Evolutionary conservation across 92 coral and sea anemone genomes (phyloP).

Genomic region (Phymanthus crucifer): DNA sequence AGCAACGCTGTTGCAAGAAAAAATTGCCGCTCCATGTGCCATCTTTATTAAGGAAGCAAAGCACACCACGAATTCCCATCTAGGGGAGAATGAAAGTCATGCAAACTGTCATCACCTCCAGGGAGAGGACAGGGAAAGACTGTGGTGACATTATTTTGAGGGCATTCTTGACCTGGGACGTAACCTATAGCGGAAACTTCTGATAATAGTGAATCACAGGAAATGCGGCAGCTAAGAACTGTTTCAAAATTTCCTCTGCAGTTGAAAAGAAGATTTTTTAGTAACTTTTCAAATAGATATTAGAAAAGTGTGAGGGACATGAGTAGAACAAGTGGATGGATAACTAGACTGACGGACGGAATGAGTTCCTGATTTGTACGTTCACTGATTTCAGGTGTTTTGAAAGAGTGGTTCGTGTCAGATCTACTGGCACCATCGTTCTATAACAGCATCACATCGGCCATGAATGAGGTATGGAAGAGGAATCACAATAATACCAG

Average conservation of each 20-base stretch:
- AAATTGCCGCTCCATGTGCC: too few species aligned
- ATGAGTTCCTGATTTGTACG: neutral
- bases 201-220: neutral
- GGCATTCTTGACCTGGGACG: neutral
- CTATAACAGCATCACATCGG: slow-evolving; percentile 56
- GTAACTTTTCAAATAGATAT: too few species aligned
- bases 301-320: too few species aligned
- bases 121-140: neutral
- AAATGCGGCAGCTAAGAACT: neutral
- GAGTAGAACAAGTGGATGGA: neutral
- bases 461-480: slow-evolving; percentile 70
- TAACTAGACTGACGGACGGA: neutral
- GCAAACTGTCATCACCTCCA: neutral
- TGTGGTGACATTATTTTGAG: neutral
- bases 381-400: slow-evolving; percentile 63
- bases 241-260: too few species aligned
- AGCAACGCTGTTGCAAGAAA: too few species aligned
- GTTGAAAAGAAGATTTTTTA: too few species aligned
- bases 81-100: neutral
- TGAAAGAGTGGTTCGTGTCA: slow-evolving; percentile 64
- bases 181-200: neutral
- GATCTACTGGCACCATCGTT: slow-evolving; percentile 39
- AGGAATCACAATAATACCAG: slow-evolving; percentile 40
- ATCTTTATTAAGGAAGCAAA: too few species aligned
- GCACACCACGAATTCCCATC: neutral